A percentile compares a stretch with the other conserved stretches of the same genome.
Evolutionary conservation across 2,113 vertebrate genomes (phyloP).

Genomic region (Plestiodon gilberti): DNA sequence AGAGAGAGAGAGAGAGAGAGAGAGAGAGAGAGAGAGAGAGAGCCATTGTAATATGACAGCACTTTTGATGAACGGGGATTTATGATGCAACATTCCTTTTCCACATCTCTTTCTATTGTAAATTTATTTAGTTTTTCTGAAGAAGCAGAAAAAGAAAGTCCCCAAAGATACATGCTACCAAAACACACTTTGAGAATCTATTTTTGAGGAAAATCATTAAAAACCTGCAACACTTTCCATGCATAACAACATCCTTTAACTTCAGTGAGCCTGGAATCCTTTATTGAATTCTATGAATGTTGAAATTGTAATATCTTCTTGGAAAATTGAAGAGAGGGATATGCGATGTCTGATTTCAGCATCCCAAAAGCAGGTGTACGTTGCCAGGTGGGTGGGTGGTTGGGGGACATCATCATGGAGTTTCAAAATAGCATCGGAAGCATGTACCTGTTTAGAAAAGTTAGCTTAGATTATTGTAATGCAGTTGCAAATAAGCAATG

Average conservation of each 20-base stretch:
- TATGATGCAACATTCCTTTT: constrained; percentile 30
- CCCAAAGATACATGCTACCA: neutral
- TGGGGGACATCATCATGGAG: too few species aligned
- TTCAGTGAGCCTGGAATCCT: neutral
- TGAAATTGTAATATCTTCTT: neutral
- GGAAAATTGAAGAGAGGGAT: neutral
- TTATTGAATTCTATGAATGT: constrained; percentile 23
- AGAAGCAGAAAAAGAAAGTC: neutral
- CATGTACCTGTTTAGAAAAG: neutral
- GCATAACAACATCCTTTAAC: neutral
- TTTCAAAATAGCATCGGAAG: neutral
- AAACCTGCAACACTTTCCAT: neutral
- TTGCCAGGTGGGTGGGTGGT: neutral
- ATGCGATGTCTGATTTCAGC: neutral
- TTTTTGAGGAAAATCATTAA: neutral
- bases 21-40: neutral
- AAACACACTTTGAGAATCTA: constrained; percentile 3
- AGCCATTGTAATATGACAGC: constrained; percentile 20
- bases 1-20: neutral
- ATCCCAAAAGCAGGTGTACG: neutral
- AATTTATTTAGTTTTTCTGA: neutral
- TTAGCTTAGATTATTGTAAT: neutral
- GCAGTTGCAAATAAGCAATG: neutral
- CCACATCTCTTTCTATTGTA: neutral
- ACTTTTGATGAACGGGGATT: constrained; percentile 21